phyloP scores from a whole-genome alignment of 1,140 invertebrate species.

The Proales similis region DNA sequence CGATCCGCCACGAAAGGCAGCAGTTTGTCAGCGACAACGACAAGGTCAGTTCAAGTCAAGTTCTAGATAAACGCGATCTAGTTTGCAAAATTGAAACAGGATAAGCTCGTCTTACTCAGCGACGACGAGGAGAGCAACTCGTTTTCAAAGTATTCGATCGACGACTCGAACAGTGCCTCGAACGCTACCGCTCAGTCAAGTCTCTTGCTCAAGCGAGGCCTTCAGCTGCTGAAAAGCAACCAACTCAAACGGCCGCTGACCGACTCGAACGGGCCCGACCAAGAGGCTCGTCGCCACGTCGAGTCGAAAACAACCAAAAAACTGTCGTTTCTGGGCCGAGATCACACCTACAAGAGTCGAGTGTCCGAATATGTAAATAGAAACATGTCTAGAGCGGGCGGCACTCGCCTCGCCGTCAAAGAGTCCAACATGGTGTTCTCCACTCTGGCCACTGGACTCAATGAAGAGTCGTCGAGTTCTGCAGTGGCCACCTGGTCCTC shows the following conservation, averaged over 20 bases:
- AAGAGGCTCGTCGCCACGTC: too few species aligned
- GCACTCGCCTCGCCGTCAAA: too few species aligned
- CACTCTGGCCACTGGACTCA: too few species aligned
- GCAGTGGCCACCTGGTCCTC: too few species aligned
- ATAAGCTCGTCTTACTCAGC: slow-evolving; percentile 7
- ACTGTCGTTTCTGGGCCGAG: slow-evolving; percentile 13
- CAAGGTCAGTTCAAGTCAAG: too few species aligned
- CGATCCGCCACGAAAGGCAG: slow-evolving; percentile 29
- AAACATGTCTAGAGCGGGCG: slow-evolving; percentile 18
- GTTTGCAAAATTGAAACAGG: slow-evolving; percentile 19
- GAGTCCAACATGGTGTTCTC: too few species aligned
- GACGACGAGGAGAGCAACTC: slow-evolving; percentile 4
- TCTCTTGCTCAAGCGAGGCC: neutral
- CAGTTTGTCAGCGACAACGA: slow-evolving; percentile 34
- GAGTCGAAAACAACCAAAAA: too few species aligned
- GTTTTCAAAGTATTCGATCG: too few species aligned
- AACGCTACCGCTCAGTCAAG: too few species aligned
- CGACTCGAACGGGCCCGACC: neutral
- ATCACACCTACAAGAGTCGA: slow-evolving; percentile 17
- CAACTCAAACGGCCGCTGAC: slow-evolving; percentile 1
- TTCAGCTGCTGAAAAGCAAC: slow-evolving; percentile 32
- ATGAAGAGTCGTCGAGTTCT: too few species aligned
- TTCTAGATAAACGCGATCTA: too few species aligned
- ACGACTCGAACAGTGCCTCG: too few species aligned
- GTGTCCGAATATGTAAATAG: slow-evolving; percentile 30